Evolutionary conservation across 2,113 vertebrate species (phyloP), one percentile per base, ranked within the genome.

Genomic region (Lota lota): DNA sequence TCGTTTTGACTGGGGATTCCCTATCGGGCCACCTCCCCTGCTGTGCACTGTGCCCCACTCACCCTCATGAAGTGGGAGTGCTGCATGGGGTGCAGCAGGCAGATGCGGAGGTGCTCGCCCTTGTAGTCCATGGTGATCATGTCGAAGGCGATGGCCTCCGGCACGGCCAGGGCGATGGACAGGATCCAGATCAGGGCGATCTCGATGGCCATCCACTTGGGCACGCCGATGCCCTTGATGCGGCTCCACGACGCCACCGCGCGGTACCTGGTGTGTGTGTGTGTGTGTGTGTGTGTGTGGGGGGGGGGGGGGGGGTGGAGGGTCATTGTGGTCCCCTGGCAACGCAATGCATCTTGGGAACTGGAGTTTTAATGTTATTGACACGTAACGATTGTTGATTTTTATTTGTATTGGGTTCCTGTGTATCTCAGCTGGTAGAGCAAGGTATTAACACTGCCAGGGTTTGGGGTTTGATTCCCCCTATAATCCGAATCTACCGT

Each of bases 201-300:
- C 90, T 96, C 95, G 14, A 96, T 93, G 12, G 96, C 93, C 67
- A 95, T 98, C 93, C 95, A 97, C 85, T 93, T 97, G 0, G 97
- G 95, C 79, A 98, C 93, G 0, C 96, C 94, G 0, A 96, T 96
- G 36, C 96, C 95, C 92, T 98, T 97, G 85, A 98, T 95, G 11
- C 94, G 93, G 85, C 93, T 98, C 96, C 96, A 97, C 0, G 96
- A 99, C 70, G 94, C 94, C 60, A 98, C 97, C 0, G 97, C 97
- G 63, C 97, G 93, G 76, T 98, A 99, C 84, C 97, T 99, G 75
- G 10, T 12, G 59, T 10, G 59, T 8, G 4, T n/a, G n/a, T n/a
- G n/a, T n/a, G n/a, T n/a, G n/a, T n/a, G n/a, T n/a, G n/a, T n/a
- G n/a, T n/a, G n/a, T n/a, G n/a, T n/a, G n/a, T n/a, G n/a, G n/a